Conservation (phyloP, 2,888 invertebrate genomes). For the Drosophila mimetica region DNA sequence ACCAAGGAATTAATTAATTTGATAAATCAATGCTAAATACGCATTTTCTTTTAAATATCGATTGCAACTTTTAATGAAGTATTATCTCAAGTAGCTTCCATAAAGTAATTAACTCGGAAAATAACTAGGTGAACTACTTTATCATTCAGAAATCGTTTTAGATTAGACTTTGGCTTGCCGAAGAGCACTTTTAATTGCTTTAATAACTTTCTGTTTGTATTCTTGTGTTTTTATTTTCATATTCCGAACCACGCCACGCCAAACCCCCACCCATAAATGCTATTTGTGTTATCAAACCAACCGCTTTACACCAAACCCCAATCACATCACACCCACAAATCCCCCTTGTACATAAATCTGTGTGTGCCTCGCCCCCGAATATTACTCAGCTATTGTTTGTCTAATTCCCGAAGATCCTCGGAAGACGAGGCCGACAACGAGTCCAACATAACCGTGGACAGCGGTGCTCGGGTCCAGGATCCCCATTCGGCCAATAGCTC, state of each 20-base stretch:
- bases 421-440: slow-evolving; percentile 84
- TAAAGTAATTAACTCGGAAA: slow-evolving; percentile 3
- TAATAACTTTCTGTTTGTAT: slow-evolving; percentile 60
- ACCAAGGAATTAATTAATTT: neutral
- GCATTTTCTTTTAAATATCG: neutral
- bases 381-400: slow-evolving; percentile 83
- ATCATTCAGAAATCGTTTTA: neutral
- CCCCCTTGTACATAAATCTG: slow-evolving; percentile 37
- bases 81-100: slow-evolving; percentile 17
- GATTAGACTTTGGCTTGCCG: slow-evolving; percentile 28
- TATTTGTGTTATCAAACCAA: slow-evolving; percentile 50
- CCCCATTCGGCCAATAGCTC: slow-evolving; percentile 80
- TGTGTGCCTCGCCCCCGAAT: slow-evolving; percentile 51
- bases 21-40: neutral
- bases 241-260: slow-evolving; percentile 56
- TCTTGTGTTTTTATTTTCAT: slow-evolving; percentile 69
- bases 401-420: slow-evolving; percentile 85
- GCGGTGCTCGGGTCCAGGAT: slow-evolving; percentile 81
- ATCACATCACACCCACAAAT: slow-evolving; percentile 12
- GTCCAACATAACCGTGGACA: slow-evolving; percentile 82
- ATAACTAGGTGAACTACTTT: slow-evolving; percentile 6
- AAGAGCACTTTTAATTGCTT: slow-evolving; percentile 22
- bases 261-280: slow-evolving; percentile 38
- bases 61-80: neutral
- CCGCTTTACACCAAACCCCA: slow-evolving; percentile 32